These are phyloP conservation scores for Ophioninae sp. DNA, from an alignment of 2,888 invertebrate genomes.

Conservation along the genomic window DNA sequence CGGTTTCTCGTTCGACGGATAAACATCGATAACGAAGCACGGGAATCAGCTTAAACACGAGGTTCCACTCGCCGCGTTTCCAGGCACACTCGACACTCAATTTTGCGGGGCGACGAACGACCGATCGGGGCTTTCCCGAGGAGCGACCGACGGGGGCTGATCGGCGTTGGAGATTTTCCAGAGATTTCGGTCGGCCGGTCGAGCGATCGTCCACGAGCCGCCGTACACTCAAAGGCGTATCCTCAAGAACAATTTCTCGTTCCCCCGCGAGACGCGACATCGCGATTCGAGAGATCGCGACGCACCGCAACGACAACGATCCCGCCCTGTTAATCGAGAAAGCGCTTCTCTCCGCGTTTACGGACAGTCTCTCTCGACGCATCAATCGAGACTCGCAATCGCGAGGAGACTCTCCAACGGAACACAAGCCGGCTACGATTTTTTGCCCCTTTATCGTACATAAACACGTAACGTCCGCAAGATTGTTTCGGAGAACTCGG, in stretches of 20 bases:
- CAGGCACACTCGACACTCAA: background rate
- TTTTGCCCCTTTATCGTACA: constrained; percentile 30
- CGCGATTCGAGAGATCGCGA: too few species aligned
- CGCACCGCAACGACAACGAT: too few species aligned
- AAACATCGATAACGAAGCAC: constrained; percentile 60
- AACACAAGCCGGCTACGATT: constrained; percentile 28
- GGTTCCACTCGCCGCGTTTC: constrained; percentile 5
- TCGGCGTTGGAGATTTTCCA: background rate
- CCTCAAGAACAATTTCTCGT: too few species aligned
- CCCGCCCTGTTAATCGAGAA: too few species aligned
- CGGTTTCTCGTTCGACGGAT: background rate
- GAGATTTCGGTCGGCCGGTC: background rate
- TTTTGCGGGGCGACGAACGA: background rate
- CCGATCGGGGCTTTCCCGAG: background rate
- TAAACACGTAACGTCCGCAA: constrained; percentile 42
- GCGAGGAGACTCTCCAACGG: constrained; percentile 4
- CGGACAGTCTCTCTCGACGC: background rate
- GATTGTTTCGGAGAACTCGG: constrained; percentile 47
- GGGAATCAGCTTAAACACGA: constrained; percentile 60
- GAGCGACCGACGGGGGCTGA: background rate
- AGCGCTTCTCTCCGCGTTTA: background rate
- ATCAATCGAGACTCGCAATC: background rate
- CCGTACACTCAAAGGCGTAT: too few species aligned
- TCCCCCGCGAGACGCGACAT: too few species aligned
- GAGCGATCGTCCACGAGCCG: background rate